Conservation (phyloP, 2,888 invertebrate species). For the Morinoia aosen region DNA sequence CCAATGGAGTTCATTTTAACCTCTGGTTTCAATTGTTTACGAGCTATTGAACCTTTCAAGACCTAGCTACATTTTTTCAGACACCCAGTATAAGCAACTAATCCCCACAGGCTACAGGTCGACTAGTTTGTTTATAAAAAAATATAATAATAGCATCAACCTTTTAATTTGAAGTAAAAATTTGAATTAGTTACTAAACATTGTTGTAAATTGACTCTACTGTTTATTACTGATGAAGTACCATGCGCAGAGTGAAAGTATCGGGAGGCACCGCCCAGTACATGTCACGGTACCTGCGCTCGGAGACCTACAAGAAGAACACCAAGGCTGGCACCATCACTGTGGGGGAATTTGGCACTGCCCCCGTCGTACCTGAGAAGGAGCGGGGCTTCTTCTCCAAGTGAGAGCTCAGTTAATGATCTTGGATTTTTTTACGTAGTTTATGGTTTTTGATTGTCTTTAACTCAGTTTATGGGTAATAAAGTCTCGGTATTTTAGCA, state of each 20-base stretch:
- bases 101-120: no score
- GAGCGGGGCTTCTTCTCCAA: conserved; percentile 61
- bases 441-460: background rate
- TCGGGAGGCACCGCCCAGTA: conserved; percentile 82
- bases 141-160: no score
- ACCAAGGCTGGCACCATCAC: conserved; percentile 63
- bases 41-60: no score
- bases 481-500: background rate
- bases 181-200: no score
- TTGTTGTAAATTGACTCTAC: no score
- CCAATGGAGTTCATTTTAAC: no score
- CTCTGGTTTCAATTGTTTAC: no score
- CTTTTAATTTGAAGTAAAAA: no score
- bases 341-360: conserved; percentile 65
- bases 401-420: background rate
- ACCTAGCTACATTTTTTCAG: no score
- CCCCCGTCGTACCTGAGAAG: conserved; percentile 57
- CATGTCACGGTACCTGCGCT: conserved; percentile 82
- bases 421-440: background rate
- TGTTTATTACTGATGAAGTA: no score
- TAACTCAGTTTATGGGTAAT: background rate
- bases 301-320: conserved; percentile 70
- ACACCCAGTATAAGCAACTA: no score
- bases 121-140: no score
- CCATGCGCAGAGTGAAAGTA: conserved; percentile 76